phyloP scores from a whole-genome alignment of 2,888 invertebrate genomes.

The Cylloceria caligata region DNA sequence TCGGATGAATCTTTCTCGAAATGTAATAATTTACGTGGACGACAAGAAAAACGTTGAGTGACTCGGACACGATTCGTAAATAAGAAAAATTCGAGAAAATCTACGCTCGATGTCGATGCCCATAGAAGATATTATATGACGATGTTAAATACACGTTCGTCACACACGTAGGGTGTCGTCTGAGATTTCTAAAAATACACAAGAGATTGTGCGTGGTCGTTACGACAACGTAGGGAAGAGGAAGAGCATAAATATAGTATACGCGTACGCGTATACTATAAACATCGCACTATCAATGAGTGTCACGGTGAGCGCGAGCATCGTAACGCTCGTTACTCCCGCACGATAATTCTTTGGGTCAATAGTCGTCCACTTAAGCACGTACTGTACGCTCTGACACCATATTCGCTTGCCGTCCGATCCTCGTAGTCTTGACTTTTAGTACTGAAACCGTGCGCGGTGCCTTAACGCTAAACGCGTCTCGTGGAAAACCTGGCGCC shows the following conservation, averaged over 20 bases:
- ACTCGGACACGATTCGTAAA: background rate
- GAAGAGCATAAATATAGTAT: constrained; percentile 27
- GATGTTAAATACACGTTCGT: constrained; percentile 26
- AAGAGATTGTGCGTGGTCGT: constrained; percentile 5
- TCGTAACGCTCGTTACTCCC: constrained; percentile 67
- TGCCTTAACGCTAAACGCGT: constrained; percentile 54
- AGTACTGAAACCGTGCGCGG: constrained; percentile 25
- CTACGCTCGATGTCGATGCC: background rate
- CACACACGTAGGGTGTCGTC: background rate
- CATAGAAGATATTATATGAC: background rate
- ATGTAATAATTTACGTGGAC: background rate
- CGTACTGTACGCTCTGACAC: constrained; percentile 44
- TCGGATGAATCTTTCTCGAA: background rate
- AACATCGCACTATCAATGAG: constrained; percentile 69
- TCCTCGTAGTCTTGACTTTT: constrained; percentile 37
- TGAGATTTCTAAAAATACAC: constrained; percentile 26
- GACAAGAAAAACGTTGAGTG: background rate
- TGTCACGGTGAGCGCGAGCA: constrained; percentile 34
- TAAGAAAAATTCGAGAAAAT: background rate
- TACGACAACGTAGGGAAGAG: constrained; percentile 1
- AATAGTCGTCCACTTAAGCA: constrained; percentile 76
- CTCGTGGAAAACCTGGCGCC: constrained; percentile 79
- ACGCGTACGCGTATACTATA: constrained; percentile 5
- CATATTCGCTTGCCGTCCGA: background rate
- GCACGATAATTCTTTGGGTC: constrained; percentile 79